These are phyloP conservation scores for Cheilosia urbana DNA, from an alignment of 2,888 invertebrate species.

Conservation along the genomic window DNA sequence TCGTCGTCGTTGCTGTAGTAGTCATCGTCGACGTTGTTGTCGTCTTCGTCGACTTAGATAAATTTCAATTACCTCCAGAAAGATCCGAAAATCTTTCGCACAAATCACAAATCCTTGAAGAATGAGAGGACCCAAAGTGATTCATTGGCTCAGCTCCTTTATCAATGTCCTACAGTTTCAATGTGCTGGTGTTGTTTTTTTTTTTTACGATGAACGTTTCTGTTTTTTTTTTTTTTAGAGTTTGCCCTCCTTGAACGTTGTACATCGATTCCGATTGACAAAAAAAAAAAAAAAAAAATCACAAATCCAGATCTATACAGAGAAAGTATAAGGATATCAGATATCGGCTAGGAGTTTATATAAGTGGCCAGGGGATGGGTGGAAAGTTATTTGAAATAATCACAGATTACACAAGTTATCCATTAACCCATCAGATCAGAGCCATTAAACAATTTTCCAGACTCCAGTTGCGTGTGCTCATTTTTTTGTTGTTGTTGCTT, in stretches of 20 bases:
- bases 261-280: constrained; percentile 64
- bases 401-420: constrained; percentile 78
- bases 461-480: constrained; percentile 47
- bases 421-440: constrained; percentile 77
- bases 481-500: constrained; percentile 17
- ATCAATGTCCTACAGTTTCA: constrained; percentile 67
- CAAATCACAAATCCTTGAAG: constrained; percentile 72
- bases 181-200: constrained; percentile 26
- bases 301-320: constrained; percentile 26
- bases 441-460: constrained; percentile 77
- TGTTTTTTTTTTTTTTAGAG: constrained; percentile 29
- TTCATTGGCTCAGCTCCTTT: constrained; percentile 69
- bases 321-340: constrained; percentile 30
- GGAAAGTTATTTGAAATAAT: constrained; percentile 74
- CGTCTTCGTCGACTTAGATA: constrained; percentile 67
- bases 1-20: constrained; percentile 18
- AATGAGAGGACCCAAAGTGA: constrained; percentile 52
- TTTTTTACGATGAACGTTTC: constrained; percentile 24
- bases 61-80: constrained; percentile 72
- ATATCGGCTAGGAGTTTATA: background rate
- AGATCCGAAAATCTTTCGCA: constrained; percentile 72
- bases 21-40: constrained; percentile 38
- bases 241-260: constrained; percentile 19
- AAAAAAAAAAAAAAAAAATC: constrained; percentile 43
- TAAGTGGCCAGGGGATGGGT: constrained; percentile 20